Evolutionary conservation across 2,797 vertebrate genomes (phyloP).

Genomic region (Sciurus vulgaris): DNA sequence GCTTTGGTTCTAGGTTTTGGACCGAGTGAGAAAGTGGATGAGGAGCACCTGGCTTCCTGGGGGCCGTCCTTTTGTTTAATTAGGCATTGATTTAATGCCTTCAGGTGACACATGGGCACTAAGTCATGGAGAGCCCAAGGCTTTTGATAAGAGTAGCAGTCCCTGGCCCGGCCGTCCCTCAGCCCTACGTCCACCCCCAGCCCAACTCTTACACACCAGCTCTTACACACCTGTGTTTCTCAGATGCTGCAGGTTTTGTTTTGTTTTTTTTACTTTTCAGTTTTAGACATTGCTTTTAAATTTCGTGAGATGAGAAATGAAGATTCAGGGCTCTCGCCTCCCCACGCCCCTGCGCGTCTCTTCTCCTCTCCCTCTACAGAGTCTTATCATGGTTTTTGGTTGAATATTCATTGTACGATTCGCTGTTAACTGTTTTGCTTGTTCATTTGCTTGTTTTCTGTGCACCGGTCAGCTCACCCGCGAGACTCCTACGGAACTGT

Average conservation of each 20-base stretch:
- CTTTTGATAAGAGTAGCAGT: fast-evolving
- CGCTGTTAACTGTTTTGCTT: neutral
- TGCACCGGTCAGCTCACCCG: neutral
- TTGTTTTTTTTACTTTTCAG: neutral
- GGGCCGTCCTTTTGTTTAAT: neutral
- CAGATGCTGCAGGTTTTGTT: neutral
- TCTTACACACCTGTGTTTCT: neutral
- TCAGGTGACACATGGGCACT: fast-evolving
- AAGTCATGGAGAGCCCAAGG: fast-evolving
- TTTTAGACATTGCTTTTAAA: neutral
- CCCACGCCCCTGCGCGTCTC: fast-evolving
- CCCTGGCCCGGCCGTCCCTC: too few relatives aligned
- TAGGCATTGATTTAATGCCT: neutral
- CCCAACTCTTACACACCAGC: neutral
- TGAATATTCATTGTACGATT: neutral
- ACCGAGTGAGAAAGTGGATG: neutral
- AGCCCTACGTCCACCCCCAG: neutral
- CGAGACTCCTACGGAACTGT: neutral
- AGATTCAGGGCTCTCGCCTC: neutral
- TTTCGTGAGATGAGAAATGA: neutral
- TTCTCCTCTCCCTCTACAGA: neutral
- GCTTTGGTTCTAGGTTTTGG: neutral
- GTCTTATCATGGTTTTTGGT: neutral
- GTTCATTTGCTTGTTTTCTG: neutral
- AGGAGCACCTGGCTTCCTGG: fast-evolving